Conservation (phyloP, 2,888 invertebrate species). For the Incurvaria masculella region DNA sequence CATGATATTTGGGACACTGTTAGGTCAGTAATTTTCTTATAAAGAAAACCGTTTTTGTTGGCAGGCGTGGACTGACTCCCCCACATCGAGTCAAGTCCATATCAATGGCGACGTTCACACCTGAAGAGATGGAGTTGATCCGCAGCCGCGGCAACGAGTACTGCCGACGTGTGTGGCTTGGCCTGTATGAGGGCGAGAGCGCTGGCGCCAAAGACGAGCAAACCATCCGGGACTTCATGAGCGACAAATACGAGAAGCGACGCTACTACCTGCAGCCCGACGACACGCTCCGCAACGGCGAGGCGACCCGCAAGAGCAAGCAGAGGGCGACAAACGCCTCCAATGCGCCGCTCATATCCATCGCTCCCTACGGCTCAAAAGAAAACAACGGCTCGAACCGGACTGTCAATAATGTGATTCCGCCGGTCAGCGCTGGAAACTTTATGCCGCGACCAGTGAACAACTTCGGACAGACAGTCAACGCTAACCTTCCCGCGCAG, state of each 20-base stretch:
- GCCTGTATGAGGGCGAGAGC: constrained; percentile 74
- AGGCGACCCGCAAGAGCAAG: constrained; percentile 29
- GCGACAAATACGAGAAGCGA: constrained; percentile 93
- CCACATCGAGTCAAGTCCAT: constrained; percentile 98
- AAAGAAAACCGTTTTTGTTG: constrained; percentile 42
- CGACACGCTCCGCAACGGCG: background rate
- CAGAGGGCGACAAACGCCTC: constrained; percentile 25
- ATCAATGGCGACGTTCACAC: constrained; percentile 96
- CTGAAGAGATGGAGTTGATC: constrained; percentile 92
- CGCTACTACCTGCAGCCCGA: constrained; percentile 55
- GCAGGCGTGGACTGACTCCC: constrained; percentile 93
- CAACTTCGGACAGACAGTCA: constrained; percentile 26
- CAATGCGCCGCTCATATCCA: constrained; percentile 38
- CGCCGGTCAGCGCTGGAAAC: constrained; percentile 27
- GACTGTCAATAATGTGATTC: constrained; percentile 30
- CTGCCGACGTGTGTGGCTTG: constrained; percentile 91
- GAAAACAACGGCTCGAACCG: constrained; percentile 21
- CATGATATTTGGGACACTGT: background rate
- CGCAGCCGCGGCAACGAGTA: constrained; percentile 90
- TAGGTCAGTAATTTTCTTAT: constrained; percentile 19
- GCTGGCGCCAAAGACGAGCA: constrained; percentile 82
- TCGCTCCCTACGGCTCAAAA: constrained; percentile 33
- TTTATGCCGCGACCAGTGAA: constrained; percentile 34
- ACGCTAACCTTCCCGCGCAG: constrained; percentile 15
- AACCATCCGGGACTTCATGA: constrained; percentile 89